Evolutionary conservation across 2,113 vertebrate genomes (phyloP).

Genomic region (Galeopterus variegatus): DNA sequence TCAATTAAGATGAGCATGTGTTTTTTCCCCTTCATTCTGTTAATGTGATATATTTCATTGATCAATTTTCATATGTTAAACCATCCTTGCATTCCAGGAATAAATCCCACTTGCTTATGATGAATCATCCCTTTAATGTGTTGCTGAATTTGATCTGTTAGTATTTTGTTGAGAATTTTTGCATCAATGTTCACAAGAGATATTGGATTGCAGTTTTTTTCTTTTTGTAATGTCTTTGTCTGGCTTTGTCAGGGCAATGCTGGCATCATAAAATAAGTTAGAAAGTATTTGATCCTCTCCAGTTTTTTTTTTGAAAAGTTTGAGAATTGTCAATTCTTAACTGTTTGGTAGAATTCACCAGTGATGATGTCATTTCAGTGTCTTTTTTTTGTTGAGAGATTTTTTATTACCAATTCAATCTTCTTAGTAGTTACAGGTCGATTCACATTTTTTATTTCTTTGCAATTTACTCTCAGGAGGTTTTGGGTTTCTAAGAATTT

Average conservation of each 20-base stretch:
- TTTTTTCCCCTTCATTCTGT: background rate
- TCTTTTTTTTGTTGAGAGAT: background rate
- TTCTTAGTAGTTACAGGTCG: background rate
- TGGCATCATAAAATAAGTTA: background rate
- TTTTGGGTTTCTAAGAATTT: background rate
- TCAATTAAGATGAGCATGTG: background rate
- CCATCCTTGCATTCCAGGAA: background rate
- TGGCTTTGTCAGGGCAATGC: background rate
- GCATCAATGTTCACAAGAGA: background rate
- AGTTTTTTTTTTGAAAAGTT: background rate
- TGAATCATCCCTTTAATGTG: background rate
- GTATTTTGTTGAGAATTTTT: background rate
- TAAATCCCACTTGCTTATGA: background rate
- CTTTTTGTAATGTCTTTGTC: background rate
- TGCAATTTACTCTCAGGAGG: background rate
- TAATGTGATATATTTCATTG: background rate
- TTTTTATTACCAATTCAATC: background rate
- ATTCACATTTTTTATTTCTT: background rate
- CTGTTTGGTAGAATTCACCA: background rate
- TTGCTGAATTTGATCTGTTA: background rate
- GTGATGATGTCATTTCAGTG: background rate
- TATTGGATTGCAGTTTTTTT: background rate
- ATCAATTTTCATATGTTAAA: background rate
- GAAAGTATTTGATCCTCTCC: background rate
- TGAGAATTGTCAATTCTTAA: background rate